phyloP scores from a whole-genome alignment of 2,113 vertebrate genomes.

The Crocuta crocuta region DNA sequence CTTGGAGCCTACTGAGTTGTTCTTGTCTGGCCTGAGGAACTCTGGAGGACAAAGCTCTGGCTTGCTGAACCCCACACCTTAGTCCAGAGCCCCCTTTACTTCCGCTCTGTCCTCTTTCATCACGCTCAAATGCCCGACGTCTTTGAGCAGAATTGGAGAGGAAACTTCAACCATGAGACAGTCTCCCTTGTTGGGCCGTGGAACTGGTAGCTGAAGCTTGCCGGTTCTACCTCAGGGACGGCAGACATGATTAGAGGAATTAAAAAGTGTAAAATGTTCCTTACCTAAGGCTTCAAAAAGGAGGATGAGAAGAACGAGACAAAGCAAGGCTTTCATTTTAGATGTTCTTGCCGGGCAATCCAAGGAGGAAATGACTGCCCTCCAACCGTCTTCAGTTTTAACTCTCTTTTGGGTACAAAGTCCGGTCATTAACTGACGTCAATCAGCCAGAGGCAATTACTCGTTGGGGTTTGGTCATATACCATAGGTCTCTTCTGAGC shows the following conservation, averaged over 20 bases:
- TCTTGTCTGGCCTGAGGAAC: background rate
- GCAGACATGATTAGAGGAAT: background rate
- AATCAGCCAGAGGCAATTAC: slow-evolving; percentile 73
- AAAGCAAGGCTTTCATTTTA: slow-evolving; percentile 74
- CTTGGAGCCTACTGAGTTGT: background rate
- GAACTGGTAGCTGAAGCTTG: background rate
- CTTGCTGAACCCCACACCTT: background rate
- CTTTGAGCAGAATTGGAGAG: background rate
- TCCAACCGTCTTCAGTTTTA: slow-evolving; percentile 72
- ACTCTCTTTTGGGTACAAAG: slow-evolving; percentile 79
- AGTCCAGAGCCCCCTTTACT: background rate
- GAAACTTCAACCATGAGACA: background rate
- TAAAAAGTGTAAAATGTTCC: slow-evolving; percentile 74
- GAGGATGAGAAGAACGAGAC: slow-evolving; percentile 11
- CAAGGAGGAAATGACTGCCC: slow-evolving; percentile 74
- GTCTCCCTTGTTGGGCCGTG: background rate
- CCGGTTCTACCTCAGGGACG: background rate
- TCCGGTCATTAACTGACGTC: slow-evolving; percentile 85
- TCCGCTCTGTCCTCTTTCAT: background rate
- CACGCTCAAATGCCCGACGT: background rate
- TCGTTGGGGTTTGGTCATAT: slow-evolving; percentile 50
- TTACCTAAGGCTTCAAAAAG: slow-evolving; percentile 81
- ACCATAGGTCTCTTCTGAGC: background rate
- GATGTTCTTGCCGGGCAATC: slow-evolving; percentile 50
- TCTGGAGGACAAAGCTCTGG: background rate